Conservation (phyloP, 2,888 invertebrate genomes). For the Rhagonycha lutea region DNA sequence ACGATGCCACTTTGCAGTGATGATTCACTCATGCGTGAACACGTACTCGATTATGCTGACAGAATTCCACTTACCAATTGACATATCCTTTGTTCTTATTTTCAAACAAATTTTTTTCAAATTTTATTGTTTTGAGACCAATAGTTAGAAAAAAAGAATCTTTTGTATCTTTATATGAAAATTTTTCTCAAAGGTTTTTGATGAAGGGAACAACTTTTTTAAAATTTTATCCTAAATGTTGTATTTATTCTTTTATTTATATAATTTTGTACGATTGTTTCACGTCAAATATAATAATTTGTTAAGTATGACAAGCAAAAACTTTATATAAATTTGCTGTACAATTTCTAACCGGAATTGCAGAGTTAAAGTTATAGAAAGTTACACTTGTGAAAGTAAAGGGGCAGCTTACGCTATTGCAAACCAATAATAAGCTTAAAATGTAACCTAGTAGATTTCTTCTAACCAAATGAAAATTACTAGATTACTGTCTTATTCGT, state of each 20-base stretch:
- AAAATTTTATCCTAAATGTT: background rate
- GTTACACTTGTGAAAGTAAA: constrained; percentile 47
- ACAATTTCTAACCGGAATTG: background rate
- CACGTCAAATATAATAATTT: background rate
- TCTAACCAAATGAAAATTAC: constrained; percentile 15
- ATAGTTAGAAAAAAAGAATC: constrained; percentile 11
- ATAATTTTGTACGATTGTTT: constrained; percentile 24
- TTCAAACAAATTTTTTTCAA: background rate
- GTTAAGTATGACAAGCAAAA: background rate
- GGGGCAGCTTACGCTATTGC: constrained; percentile 53
- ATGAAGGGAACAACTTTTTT: constrained; percentile 4
- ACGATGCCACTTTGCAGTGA: constrained; percentile 37
- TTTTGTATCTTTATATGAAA: constrained; percentile 16
- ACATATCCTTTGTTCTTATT: constrained; percentile 12
- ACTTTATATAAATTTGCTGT: background rate
- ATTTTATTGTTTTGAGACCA: constrained; percentile 24
- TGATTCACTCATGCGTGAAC: constrained; percentile 39
- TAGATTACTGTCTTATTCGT: constrained; percentile 24
- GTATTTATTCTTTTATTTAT: background rate
- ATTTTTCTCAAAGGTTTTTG: constrained; percentile 10
- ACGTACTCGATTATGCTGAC: constrained; percentile 44
- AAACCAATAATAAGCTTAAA: constrained; percentile 18
- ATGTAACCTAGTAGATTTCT: constrained; percentile 36
- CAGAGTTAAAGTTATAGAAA: constrained; percentile 17
- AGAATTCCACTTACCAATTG: constrained; percentile 32